Base-by-base conservation (phyloP, 1,140 invertebrate species). In the Thrips palmi region DNA sequence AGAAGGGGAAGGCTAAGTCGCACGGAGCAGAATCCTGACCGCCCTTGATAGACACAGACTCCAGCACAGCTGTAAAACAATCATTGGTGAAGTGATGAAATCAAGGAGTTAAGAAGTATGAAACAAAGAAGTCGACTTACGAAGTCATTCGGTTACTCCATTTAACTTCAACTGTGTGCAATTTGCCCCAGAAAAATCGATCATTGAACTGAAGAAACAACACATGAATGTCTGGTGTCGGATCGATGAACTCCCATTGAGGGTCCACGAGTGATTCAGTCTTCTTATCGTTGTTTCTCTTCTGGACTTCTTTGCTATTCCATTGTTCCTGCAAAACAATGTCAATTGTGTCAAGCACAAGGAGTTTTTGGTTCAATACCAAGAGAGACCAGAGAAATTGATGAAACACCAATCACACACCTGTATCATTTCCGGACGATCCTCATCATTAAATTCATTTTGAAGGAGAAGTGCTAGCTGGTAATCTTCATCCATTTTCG, bases 101-200 rank as follows among this genome's bases (percentile, higher is more conserved):
- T 17, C 10, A 24, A 33, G 22, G 20, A 35, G 6, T 10, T 21
- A 18, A 42, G 22, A n/a, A 32, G 25, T 32, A 14, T 35, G 34
- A 37, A 30, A 29, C 10, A 42, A 45, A 31, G 5, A 44, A 7
- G 4, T 32, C 66, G 14, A 68, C 70, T 60, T 75, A 94, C 54
- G 72, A 64, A 38, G 85, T 97, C 93, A 98, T 97, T 49, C 78
- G 62, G 45, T 80, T 80, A 53, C 91, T 97, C 93, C 94, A 98
- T 50, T 79, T 76, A 0, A 98, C 75, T 52, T 77, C 72, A 14
- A 91, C 83, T 37, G 72, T 61, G 1, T 64, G 56, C 22, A 97
- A 62, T 37, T 63, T 65, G 19, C 71, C 68, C 65, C 74, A 76
- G 51, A 98, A 98, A 51, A 86, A 98, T 42, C 70, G 63, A 20